Percentiles rank a stretch among this genome's conserved stretches.
These are phyloP conservation scores for Pheosia gnoma DNA, from an alignment of 2,888 invertebrate species.

Conservation along the genomic window DNA sequence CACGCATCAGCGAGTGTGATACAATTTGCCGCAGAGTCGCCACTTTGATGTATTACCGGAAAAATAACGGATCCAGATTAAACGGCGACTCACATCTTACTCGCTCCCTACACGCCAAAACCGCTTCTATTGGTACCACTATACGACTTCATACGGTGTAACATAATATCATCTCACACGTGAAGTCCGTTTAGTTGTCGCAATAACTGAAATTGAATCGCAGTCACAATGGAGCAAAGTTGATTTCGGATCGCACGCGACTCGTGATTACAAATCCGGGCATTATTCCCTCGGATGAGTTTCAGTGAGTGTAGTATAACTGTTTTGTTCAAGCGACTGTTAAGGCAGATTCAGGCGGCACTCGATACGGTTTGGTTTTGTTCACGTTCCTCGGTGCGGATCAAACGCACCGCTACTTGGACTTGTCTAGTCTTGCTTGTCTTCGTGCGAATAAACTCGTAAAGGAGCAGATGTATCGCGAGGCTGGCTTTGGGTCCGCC, in stretches of 20 bases:
- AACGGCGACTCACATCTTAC: conserved; percentile 46
- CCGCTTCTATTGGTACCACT: conserved; percentile 19
- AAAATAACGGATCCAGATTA: conserved; percentile 72
- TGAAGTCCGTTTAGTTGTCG: not conserved
- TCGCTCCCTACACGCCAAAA: conserved; percentile 20
- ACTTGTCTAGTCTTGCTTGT: no score
- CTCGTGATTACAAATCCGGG: not conserved
- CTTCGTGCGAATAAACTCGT: no score
- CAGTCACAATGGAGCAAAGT: not conserved
- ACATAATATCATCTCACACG: not conserved
- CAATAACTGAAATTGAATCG: not conserved
- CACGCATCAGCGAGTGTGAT: conserved; percentile 66
- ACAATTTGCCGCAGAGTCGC: conserved; percentile 64
- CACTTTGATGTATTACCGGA: conserved; percentile 73
- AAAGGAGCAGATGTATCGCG: no score
- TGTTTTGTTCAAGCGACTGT: no score
- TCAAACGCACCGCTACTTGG: no score
- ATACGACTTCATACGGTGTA: conserved; percentile 26
- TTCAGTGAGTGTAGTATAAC: no score
- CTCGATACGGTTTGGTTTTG: no score
- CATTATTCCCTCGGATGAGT: no score
- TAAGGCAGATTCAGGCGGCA: no score
- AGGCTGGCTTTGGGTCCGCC: no score
- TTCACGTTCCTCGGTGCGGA: no score
- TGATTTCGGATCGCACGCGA: not conserved